Evolutionary conservation across 2,797 vertebrate genomes (phyloP).

Genomic region (Astyanax mexicanus): DNA sequence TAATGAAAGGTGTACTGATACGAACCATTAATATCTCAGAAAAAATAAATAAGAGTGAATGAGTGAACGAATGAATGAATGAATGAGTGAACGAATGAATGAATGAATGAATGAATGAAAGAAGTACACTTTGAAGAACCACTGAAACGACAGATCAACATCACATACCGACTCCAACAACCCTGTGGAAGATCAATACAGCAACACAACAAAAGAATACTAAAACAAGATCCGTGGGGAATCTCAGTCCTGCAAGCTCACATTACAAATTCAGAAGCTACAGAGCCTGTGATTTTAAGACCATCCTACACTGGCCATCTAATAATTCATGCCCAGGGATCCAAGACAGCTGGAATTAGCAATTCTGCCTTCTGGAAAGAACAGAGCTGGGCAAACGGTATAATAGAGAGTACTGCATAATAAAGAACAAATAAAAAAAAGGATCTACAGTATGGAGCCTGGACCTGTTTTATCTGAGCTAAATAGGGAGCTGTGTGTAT

Average conservation of each 20-base stretch:
- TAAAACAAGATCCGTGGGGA: not conserved
- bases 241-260: not conserved
- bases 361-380: not conserved
- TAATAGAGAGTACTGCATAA: not conserved
- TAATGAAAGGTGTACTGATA: too few relatives aligned
- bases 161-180: not conserved
- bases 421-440: not conserved
- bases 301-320: not conserved
- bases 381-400: not conserved
- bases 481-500: not conserved
- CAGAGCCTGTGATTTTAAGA: not conserved
- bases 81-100: too few relatives aligned
- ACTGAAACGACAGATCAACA: not conserved
- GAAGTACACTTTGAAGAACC: not conserved
- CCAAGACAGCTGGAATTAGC: not conserved
- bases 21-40: too few relatives aligned
- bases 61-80: too few relatives aligned
- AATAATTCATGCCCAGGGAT: not conserved
- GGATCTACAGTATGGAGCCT: not conserved
- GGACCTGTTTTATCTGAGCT: not conserved
- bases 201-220: not conserved
- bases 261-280: not conserved
- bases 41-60: too few relatives aligned
- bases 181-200: not conserved
- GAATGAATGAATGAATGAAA: not conserved